Evolutionary conservation across 2,888 invertebrate genomes (phyloP).

Genomic region (Metalampra italica): DNA sequence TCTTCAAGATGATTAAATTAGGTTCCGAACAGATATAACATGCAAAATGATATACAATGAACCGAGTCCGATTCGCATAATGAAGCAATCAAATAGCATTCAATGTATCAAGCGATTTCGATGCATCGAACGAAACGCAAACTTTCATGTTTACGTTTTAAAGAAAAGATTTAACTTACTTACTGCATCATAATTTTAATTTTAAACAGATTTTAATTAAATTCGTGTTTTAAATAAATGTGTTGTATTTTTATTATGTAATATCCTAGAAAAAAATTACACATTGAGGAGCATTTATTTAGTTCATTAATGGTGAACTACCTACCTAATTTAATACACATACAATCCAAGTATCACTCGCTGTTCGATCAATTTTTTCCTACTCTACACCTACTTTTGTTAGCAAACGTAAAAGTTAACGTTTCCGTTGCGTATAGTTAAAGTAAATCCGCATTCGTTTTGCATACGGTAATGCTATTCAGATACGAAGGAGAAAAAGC

Average conservation of each 20-base stretch:
- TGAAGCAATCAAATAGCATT: constrained; percentile 74
- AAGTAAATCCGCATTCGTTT: constrained; percentile 42
- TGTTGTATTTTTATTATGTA: no score
- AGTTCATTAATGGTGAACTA: no score
- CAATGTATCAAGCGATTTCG: constrained; percentile 50
- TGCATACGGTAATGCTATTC: constrained; percentile 66
- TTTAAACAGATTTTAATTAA: background rate
- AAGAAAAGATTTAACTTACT: no score
- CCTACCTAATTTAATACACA: no score
- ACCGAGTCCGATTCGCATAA: constrained; percentile 66
- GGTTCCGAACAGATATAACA: constrained; percentile 72
- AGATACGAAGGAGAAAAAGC: constrained; percentile 60
- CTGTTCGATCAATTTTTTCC: no score
- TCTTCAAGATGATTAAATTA: constrained; percentile 77
- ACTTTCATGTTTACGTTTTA: constrained; percentile 27
- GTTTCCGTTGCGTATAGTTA: constrained; percentile 31
- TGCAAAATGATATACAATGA: constrained; percentile 76
- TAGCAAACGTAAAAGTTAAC: constrained; percentile 20
- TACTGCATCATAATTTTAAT: no score
- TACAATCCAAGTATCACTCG: no score
- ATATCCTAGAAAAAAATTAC: no score
- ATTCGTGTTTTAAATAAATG: no score
- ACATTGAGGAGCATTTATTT: no score
- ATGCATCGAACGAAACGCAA: constrained; percentile 27
- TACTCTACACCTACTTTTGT: no score